A percentile compares a stretch with the other conserved stretches of the same genome.
Evolutionary conservation across 2,888 invertebrate genomes (phyloP).

Genomic region (Silvanus unidentatus): DNA sequence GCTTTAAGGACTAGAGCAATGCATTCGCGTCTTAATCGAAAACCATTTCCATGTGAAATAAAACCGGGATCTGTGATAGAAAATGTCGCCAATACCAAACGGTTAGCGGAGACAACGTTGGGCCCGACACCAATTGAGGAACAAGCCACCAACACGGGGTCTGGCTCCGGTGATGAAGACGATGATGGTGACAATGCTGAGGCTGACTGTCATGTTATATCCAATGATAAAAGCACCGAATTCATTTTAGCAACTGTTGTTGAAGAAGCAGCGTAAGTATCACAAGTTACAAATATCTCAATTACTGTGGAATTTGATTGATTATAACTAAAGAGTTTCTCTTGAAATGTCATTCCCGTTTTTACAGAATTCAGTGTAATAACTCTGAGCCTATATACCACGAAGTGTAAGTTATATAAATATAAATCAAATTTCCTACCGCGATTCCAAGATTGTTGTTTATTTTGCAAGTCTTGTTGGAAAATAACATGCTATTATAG

Average conservation of each 20-base stretch:
- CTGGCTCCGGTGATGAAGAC: conserved; percentile 84
- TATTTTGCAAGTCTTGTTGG: too few species aligned
- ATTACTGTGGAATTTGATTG: too few species aligned
- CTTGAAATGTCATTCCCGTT: conserved; percentile 3
- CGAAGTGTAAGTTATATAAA: conserved; percentile 23
- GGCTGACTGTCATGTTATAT: conserved; percentile 73
- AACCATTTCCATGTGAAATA: conserved; percentile 68
- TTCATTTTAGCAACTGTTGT: conserved; percentile 85
- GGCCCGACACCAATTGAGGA: conserved; percentile 65
- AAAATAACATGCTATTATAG: too few species aligned
- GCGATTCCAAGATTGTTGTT: background rate
- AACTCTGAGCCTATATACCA: conserved; percentile 23
- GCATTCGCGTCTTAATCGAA: conserved; percentile 74
- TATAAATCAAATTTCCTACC: background rate
- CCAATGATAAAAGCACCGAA: conserved; percentile 85
- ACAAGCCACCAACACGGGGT: conserved; percentile 82
- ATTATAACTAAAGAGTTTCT: too few species aligned
- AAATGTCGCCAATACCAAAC: conserved; percentile 76
- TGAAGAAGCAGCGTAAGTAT: conserved; percentile 76
- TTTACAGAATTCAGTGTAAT: conserved; percentile 21
- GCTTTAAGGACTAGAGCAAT: conserved; percentile 79
- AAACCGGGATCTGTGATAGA: conserved; percentile 80
- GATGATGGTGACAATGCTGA: conserved; percentile 71
- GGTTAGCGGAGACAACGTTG: conserved; percentile 73
- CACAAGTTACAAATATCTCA: too few species aligned